These are phyloP conservation scores for Lissonota sp. DNA, from an alignment of 2,888 invertebrate species.

Conservation along the genomic window DNA sequence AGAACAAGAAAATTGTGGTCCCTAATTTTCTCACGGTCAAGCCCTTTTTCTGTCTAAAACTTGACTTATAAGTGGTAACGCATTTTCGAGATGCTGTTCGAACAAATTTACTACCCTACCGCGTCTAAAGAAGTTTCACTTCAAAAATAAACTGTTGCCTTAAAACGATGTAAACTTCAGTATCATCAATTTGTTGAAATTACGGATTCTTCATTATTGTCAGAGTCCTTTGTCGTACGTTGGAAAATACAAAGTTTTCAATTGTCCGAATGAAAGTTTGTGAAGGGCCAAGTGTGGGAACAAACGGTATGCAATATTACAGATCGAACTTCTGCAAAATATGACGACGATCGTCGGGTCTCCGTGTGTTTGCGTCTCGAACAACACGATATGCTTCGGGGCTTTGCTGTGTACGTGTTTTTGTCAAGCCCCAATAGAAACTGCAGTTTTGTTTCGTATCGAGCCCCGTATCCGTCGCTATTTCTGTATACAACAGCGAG, in stretches of 20 bases:
- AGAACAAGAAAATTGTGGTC: too few relatives aligned
- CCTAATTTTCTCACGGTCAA: too few relatives aligned
- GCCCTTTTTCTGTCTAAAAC: too few relatives aligned
- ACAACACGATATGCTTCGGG: conserved; percentile 33
- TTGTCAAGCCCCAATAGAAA: conserved; percentile 48
- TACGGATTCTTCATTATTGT: conserved; percentile 24
- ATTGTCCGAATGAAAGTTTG: conserved; percentile 45
- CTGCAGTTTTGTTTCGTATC: conserved; percentile 62
- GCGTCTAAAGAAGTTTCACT: too few relatives aligned
- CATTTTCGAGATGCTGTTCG: too few relatives aligned
- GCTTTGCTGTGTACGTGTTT: conserved; percentile 38
- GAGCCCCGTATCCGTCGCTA: conserved; percentile 32
- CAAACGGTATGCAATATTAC: conserved; percentile 34
- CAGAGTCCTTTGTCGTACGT: conserved; percentile 40
- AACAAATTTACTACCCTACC: too few relatives aligned
- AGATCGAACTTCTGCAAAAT: conserved; percentile 55
- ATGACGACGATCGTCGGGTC: conserved; percentile 43
- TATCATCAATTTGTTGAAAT: background rate
- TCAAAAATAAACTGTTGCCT: too few relatives aligned
- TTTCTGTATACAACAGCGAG: background rate
- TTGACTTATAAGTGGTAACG: too few relatives aligned
- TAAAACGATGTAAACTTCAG: too few relatives aligned
- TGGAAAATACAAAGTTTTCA: conserved; percentile 32
- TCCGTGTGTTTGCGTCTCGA: conserved; percentile 10
- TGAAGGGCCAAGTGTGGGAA: conserved; percentile 29